A percentile compares a stretch with the other conserved stretches of the same genome.
These are phyloP conservation scores for Cyprinodon diabolis DNA, from an alignment of 2,797 vertebrate species.

Conservation along the genomic window DNA sequence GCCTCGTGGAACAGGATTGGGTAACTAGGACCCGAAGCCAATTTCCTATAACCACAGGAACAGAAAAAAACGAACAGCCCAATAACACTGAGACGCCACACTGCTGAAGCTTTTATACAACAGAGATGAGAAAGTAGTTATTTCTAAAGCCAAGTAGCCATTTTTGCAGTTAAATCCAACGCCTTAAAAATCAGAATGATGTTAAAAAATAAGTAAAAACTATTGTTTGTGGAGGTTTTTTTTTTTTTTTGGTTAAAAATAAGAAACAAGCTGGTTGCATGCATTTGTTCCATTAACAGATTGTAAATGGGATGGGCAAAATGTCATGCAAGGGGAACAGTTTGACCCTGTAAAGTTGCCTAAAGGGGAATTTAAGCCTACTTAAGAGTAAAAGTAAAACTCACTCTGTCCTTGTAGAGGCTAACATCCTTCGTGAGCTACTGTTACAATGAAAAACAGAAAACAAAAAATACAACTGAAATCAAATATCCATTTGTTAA, in stretches of 20 bases:
- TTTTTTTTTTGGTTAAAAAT: constrained; percentile 20
- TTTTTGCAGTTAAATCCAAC: constrained; percentile 20
- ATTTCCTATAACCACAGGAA: constrained; percentile 54
- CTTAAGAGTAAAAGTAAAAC: neutral
- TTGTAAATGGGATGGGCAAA: neutral
- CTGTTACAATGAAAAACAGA: neutral
- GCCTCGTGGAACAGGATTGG: constrained; percentile 33
- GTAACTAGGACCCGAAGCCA: constrained; percentile 49
- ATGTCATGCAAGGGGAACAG: neutral
- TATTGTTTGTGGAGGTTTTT: neutral
- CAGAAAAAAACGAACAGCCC: constrained; percentile 47
- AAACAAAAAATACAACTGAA: neutral
- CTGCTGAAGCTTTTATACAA: constrained; percentile 45
- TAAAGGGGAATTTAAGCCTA: neutral
- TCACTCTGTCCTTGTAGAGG: neutral
- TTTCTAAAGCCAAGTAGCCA: constrained; percentile 27
- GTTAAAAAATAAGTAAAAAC: constrained; percentile 11
- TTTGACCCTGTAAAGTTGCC: neutral
- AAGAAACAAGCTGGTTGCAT: constrained; percentile 11
- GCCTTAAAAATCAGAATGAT: constrained; percentile 27
- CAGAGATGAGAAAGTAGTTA: constrained; percentile 21
- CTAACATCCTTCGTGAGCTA: neutral
- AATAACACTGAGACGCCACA: constrained; percentile 48
- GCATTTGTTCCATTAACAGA: neutral
- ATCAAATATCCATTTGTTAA: neutral